These are phyloP conservation scores for Stylophora pistillata DNA, from an alignment of 64 coral and sea anemone genomes.

Conservation along the genomic window DNA sequence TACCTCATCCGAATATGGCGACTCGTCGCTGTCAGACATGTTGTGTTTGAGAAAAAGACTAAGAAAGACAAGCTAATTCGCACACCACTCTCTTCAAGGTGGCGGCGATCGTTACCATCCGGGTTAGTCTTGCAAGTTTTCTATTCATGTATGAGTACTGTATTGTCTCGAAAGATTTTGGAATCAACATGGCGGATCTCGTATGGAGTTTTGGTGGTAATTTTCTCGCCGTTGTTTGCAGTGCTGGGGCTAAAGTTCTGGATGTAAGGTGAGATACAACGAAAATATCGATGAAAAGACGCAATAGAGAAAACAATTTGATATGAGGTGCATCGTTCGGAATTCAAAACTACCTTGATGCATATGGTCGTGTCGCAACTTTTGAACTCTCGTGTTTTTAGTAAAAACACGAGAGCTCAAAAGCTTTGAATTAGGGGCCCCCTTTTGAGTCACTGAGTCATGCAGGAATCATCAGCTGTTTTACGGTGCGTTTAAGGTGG, in stretches of 20 bases:
- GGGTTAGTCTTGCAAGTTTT: not conserved
- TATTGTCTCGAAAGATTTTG: not conserved
- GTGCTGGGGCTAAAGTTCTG: slow-evolving; percentile 62
- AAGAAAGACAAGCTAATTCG: too few relatives aligned
- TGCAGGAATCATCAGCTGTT: too few relatives aligned
- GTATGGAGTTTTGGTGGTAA: slow-evolving; percentile 58
- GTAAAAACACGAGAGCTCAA: too few relatives aligned
- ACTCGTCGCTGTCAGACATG: slow-evolving; percentile 94
- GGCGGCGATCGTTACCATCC: slow-evolving; percentile 38
- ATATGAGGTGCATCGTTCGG: slow-evolving; percentile 35
- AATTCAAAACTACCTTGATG: not conserved
- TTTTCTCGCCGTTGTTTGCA: slow-evolving; percentile 55
- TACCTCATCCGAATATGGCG: slow-evolving; percentile 76
- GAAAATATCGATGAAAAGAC: not conserved
- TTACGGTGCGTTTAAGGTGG: too few relatives aligned
- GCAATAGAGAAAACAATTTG: slow-evolving; percentile 19
- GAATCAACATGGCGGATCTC: slow-evolving; percentile 60
- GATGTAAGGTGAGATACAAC: slow-evolving; percentile 53
- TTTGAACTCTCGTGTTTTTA: too few relatives aligned
- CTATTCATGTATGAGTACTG: not conserved
- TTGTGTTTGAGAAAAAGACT: not conserved
- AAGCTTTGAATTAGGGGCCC: too few relatives aligned
- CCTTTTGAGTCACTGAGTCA: too few relatives aligned
- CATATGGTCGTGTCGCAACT: too few relatives aligned
- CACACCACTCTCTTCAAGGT: slow-evolving; percentile 19